Percentiles rank a stretch among this genome's conserved stretches.
Conservation (phyloP, 2,888 invertebrate species). For the Lasius fuliginosus region DNA sequence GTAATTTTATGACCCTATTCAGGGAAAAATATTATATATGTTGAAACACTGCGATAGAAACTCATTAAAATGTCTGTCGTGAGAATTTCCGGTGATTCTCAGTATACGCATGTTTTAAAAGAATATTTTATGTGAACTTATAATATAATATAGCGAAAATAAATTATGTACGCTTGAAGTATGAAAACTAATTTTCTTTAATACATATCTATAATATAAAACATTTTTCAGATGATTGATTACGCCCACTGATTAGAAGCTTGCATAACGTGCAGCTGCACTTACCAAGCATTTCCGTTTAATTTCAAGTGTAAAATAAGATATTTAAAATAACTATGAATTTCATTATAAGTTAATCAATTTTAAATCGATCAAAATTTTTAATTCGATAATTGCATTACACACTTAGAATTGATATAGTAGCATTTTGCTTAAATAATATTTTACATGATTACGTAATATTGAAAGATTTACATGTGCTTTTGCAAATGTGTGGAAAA, state of each 20-base stretch:
- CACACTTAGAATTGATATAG: background rate
- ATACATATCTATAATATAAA: background rate
- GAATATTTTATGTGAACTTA: background rate
- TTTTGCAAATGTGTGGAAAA: background rate
- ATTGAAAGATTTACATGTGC: background rate
- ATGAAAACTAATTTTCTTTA: background rate
- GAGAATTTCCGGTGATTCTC: background rate
- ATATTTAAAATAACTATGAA: background rate
- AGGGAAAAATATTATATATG: background rate
- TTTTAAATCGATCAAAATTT: background rate
- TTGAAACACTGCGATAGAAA: background rate
- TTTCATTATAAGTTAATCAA: background rate
- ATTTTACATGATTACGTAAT: background rate
- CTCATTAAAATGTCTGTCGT: background rate
- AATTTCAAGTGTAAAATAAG: background rate
- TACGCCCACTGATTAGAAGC: slow-evolving; percentile 29
- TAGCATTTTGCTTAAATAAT: background rate
- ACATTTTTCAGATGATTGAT: background rate
- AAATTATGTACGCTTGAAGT: background rate
- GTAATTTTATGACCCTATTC: background rate
- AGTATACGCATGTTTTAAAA: background rate
- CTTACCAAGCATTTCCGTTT: slow-evolving; percentile 1
- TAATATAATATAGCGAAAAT: background rate
- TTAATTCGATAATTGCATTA: background rate
- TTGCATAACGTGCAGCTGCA: slow-evolving; percentile 3